These are phyloP conservation scores for Hirundo rustica DNA, from an alignment of 2,797 vertebrate species.

Conservation along the genomic window DNA sequence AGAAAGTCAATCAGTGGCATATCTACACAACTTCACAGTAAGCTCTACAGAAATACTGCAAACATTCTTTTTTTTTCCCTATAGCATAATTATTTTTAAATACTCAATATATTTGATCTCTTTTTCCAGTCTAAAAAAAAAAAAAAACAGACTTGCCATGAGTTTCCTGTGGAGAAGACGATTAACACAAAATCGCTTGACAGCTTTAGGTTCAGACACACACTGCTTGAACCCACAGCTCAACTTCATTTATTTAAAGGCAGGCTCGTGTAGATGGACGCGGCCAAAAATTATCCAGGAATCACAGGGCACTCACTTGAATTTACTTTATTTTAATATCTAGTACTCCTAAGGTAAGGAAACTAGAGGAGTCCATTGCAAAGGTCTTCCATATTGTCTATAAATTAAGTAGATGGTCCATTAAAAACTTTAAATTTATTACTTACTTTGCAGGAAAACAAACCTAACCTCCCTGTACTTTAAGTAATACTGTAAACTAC, in stretches of 20 bases:
- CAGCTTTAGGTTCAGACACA: neutral
- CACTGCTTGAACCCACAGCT: neutral
- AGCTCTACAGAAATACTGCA: neutral
- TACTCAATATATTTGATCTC: neutral
- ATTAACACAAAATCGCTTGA: neutral
- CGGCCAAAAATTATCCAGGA: neutral
- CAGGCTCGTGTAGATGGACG: neutral
- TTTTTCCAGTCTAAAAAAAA: neutral
- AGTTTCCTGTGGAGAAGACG: neutral
- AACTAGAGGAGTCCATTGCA: neutral
- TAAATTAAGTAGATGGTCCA: neutral
- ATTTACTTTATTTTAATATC: neutral
- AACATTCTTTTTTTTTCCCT: neutral
- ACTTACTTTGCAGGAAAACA: constrained; percentile 15
- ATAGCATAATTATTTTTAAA: neutral
- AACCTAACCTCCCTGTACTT: neutral
- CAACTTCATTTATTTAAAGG: neutral
- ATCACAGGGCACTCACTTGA: neutral
- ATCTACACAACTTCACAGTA: neutral
- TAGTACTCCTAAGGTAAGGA: neutral
- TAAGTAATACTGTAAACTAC: neutral
- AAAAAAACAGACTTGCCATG: neutral
- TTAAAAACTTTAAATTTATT: constrained; percentile 14
- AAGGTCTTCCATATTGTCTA: neutral
- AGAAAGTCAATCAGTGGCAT: neutral